Conservation (phyloP, 2,797 vertebrate genomes). For the Pristis pectinata region DNA sequence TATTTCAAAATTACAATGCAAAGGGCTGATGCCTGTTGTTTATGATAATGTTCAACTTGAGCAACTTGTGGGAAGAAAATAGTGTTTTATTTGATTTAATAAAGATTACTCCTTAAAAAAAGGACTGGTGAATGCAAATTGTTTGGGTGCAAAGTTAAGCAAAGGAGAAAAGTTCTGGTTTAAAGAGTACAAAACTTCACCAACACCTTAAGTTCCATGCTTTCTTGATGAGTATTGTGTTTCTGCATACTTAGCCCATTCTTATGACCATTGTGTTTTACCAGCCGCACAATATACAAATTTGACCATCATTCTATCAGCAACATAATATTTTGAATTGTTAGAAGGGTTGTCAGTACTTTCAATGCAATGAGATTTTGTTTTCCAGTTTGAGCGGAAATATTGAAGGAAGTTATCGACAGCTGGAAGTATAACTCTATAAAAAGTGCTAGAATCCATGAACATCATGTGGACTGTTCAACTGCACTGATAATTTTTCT, state of each 20-base stretch:
- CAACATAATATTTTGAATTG: neutral
- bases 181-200: neutral
- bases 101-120: too few relatives aligned
- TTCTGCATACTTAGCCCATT: neutral
- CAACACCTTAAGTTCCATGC: neutral
- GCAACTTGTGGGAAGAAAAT: too few relatives aligned
- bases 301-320: slow-evolving; percentile 11
- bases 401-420: neutral
- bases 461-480: neutral
- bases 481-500: neutral
- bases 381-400: neutral
- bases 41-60: too few relatives aligned
- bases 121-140: neutral
- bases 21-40: too few relatives aligned
- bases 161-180: neutral
- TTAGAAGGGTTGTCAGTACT: neutral
- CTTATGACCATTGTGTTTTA: too few relatives aligned
- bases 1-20: too few relatives aligned
- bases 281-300: neutral
- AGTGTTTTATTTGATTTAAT: too few relatives aligned
- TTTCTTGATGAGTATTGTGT: neutral
- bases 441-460: neutral
- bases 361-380: neutral
- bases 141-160: neutral
- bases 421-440: neutral